Evolutionary conservation across 2,888 invertebrate genomes (phyloP).

Genomic region (Drosophila yooni): DNA sequence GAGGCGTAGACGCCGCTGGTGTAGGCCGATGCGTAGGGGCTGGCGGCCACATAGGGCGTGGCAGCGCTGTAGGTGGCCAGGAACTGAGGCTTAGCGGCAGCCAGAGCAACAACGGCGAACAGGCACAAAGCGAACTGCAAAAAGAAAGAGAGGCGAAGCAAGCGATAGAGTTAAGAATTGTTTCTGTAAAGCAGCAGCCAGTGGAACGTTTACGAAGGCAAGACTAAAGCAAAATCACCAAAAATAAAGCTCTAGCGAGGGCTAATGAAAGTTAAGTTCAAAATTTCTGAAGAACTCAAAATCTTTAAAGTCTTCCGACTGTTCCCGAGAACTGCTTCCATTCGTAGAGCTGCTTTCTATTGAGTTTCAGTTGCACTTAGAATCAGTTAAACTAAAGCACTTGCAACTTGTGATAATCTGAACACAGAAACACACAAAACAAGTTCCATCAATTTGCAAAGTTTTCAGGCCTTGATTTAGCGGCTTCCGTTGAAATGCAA

Average conservation of each 20-base stretch:
- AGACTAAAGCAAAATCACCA: not conserved
- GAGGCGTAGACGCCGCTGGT: slow-evolving; percentile 74
- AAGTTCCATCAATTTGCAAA: not conserved
- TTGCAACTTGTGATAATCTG: too few species aligned
- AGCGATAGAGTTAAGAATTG: not conserved
- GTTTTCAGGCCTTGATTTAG: not conserved
- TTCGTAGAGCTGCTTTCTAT: not conserved
- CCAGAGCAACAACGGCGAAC: slow-evolving; percentile 73
- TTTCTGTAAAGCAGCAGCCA: not conserved
- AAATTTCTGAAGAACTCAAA: not conserved
- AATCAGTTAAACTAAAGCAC: not conserved
- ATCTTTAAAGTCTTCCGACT: not conserved
- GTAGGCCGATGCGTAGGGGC: slow-evolving; percentile 75
- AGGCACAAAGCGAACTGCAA: slow-evolving; percentile 75
- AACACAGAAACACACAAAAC: too few species aligned
- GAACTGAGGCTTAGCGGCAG: slow-evolving; percentile 75
- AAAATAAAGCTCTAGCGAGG: not conserved
- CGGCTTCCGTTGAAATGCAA: not conserved
- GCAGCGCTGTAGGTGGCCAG: slow-evolving; percentile 70
- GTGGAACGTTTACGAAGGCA: not conserved
- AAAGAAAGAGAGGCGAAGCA: not conserved
- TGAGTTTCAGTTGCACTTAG: not conserved
- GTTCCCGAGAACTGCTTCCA: not conserved
- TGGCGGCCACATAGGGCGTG: slow-evolving; percentile 72
- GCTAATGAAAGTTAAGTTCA: not conserved